Conservation (phyloP, 64 coral and sea anemone genomes). For the Dendronephthya gigantea region DNA sequence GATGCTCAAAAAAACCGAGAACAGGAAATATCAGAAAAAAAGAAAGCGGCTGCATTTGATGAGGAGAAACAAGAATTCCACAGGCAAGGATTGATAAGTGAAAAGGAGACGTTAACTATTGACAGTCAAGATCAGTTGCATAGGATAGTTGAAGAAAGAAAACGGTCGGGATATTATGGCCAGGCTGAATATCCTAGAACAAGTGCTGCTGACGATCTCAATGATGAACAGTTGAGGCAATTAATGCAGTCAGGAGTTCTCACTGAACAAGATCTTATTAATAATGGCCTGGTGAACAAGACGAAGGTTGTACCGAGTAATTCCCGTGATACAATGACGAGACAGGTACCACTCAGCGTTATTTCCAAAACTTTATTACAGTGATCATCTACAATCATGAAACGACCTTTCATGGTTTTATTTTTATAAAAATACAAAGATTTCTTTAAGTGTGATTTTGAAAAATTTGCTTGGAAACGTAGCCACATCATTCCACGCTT, state of each 20-base stretch:
- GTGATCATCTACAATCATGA: too few relatives aligned
- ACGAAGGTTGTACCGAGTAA: background rate
- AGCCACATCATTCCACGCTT: too few relatives aligned
- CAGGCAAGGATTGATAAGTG: background rate
- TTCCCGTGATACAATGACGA: background rate
- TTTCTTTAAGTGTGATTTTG: too few relatives aligned
- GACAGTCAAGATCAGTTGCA: background rate
- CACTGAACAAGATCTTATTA: background rate
- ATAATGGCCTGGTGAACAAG: background rate
- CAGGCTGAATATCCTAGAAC: background rate
- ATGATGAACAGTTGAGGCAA: background rate
- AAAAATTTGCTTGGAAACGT: too few relatives aligned
- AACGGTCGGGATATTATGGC: background rate
- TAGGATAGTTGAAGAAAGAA: background rate
- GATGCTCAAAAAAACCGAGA: background rate
- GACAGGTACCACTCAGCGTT: background rate
- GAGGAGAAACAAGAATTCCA: background rate
- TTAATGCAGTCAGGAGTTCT: background rate
- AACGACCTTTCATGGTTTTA: too few relatives aligned
- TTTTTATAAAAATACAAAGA: too few relatives aligned
- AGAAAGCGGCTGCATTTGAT: background rate
- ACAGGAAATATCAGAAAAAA: background rate
- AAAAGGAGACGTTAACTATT: background rate
- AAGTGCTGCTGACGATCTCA: background rate
- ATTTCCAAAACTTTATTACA: too few relatives aligned